Evolutionary conservation across 2,797 vertebrate species (phyloP).

Genomic region (Rhabdomys pumilio): DNA sequence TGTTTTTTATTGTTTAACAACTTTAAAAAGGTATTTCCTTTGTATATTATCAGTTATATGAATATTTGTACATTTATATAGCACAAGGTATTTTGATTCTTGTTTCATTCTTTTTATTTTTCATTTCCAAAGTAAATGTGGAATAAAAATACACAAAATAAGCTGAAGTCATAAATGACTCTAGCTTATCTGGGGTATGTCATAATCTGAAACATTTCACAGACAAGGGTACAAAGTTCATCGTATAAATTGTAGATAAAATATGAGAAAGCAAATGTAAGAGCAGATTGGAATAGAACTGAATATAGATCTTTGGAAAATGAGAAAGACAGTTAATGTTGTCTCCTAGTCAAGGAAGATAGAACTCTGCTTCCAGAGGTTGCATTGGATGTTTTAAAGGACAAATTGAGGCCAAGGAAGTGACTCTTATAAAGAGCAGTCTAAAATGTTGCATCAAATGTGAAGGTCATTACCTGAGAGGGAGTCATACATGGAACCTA

Average conservation of each 20-base stretch:
- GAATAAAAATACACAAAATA: constrained; percentile 22
- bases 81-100: not conserved
- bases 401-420: not conserved
- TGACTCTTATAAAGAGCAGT: not conserved
- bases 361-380: not conserved
- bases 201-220: not conserved
- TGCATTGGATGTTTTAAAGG: not conserved
- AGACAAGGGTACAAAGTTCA: not conserved
- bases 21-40: not conserved
- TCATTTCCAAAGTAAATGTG: not conserved
- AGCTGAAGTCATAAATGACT: not conserved
- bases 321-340: constrained; percentile 4
- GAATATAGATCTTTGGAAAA: not conserved
- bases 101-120: not conserved
- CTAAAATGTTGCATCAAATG: not conserved
- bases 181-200: constrained; percentile 25
- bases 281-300: not conserved
- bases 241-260: not conserved
- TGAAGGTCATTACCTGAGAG: not conserved
- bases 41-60: not conserved
- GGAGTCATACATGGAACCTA: not conserved
- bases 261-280: not conserved
- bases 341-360: not conserved
- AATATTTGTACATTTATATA: not conserved
- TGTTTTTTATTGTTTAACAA: too few relatives aligned